Conservation (phyloP, 2,113 vertebrate genomes). For the Turdus rufiventris region DNA sequence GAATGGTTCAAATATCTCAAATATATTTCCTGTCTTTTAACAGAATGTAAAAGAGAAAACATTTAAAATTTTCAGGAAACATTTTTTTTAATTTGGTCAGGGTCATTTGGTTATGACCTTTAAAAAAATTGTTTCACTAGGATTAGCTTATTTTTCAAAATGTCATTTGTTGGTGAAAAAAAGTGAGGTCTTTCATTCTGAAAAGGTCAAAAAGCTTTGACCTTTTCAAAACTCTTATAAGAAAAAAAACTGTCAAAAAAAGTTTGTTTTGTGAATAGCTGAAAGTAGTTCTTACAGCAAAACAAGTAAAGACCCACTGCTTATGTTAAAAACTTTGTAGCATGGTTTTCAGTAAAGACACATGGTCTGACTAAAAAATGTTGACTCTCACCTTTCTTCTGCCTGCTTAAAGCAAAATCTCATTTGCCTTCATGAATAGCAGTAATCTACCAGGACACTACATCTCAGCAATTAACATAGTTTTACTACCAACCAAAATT, state of each 20-base stretch:
- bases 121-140: conserved; percentile 60
- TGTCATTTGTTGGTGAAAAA: conserved; percentile 58
- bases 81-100: conserved; percentile 12
- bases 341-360: neutral
- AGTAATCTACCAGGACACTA: neutral
- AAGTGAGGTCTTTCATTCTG: conserved; percentile 53
- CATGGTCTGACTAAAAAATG: neutral
- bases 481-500: neutral
- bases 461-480: neutral
- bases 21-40: neutral
- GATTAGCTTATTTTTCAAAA: conserved; percentile 59
- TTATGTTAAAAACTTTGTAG: neutral
- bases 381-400: neutral
- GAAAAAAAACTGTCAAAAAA: conserved; percentile 56
- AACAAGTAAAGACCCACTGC: neutral
- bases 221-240: conserved; percentile 57
- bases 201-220: conserved; percentile 65
- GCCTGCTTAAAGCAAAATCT: neutral
- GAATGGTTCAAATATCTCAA: neutral
- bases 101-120: conserved; percentile 60
- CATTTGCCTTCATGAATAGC: neutral
- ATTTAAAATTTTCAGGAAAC: neutral
- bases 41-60: neutral
- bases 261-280: conserved; percentile 49
- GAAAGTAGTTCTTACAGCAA: conserved; percentile 15